Conservation (phyloP, 92 coral and sea anemone species). For the Chrysogorgia sp. region DNA sequence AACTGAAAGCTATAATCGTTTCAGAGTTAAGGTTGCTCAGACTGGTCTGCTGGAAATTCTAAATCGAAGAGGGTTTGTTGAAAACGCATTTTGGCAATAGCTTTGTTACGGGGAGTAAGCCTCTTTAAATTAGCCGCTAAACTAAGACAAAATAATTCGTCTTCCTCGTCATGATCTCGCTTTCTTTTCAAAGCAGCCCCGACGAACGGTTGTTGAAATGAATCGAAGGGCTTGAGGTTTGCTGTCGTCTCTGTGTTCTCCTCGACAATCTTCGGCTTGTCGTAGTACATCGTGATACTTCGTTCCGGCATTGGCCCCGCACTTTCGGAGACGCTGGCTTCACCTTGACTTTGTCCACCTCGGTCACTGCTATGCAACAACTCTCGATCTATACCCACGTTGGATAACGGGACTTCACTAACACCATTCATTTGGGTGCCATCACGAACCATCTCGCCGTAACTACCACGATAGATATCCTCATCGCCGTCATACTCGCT, state of each 20-base stretch:
- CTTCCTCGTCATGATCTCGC: constrained; percentile 27
- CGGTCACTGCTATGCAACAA: neutral
- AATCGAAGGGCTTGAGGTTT: constrained; percentile 7
- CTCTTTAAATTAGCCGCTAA: constrained; percentile 28
- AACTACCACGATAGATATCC: constrained; percentile 32
- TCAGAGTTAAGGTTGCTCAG: neutral
- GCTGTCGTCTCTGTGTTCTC: neutral
- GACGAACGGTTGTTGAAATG: neutral
- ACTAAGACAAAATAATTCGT: constrained; percentile 37
- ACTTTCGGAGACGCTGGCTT: too few species aligned
- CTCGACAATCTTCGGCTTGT: neutral
- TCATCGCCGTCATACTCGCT: constrained; percentile 24
- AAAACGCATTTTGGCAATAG: constrained; percentile 34
- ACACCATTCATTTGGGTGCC: neutral
- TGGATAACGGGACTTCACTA: constrained; percentile 16
- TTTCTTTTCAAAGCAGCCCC: constrained; percentile 13
- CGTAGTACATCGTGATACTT: constrained; percentile 36
- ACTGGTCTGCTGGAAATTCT: constrained; percentile 23
- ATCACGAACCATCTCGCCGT: constrained; percentile 29
- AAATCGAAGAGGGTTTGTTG: constrained; percentile 30
- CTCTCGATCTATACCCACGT: neutral
- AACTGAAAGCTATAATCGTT: too few species aligned
- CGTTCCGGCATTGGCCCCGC: neutral
- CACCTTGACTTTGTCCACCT: constrained; percentile 6
- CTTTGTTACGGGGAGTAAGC: constrained; percentile 24